Base-by-base conservation (phyloP, 2,888 invertebrate genomes). In the Archips crataeganus region DNA sequence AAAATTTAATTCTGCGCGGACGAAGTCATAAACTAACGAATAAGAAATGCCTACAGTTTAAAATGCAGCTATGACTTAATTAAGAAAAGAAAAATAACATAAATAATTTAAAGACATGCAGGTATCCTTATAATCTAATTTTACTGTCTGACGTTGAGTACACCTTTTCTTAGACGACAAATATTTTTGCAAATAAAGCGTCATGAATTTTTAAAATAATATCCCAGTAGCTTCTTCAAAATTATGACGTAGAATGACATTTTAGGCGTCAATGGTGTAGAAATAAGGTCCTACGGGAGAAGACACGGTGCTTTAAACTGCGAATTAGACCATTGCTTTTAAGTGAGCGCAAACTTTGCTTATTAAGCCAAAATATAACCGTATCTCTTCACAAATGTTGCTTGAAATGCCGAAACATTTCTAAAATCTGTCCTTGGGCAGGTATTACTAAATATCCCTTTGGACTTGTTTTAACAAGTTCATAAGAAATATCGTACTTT, bases 271-370 rank as follows among this genome's bases (percentile, higher is more conserved):
- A 73, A 73, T 73, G 49, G 73, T 10, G 47, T 63, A 73, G 68
- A 73, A 73, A 69, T 73, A 73, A 64, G 68, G 67, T 73, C 49
- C 11, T 11, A 32, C 10, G 63, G 63, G 70, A 63, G 63, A 23
- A 54, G 62, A 54, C 51, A 65, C 49, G 60, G 71, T 36, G 47
- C 61, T 61, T 72, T 34, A 51, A 62, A 34, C 54, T 54, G 67
- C 13, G 70, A 75, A 79, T 78, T 75, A 39, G 67, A 63, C 67
- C 68, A 78, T 81, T 81, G 75, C 75, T 76, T 75, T 79, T 77
- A 72, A 72, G 74, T 74, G 64, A 57, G 71, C 77, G 47, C 70
- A 72, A 78, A 80, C 75, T 79, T 77, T 75, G 77, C 75, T 76
- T 79, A 78, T 75, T 79, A 77, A 71, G 61, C 69, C 75, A 76